Evolutionary conservation across 2,113 vertebrate species (phyloP).

Genomic region (Pseudopipra pipra): DNA sequence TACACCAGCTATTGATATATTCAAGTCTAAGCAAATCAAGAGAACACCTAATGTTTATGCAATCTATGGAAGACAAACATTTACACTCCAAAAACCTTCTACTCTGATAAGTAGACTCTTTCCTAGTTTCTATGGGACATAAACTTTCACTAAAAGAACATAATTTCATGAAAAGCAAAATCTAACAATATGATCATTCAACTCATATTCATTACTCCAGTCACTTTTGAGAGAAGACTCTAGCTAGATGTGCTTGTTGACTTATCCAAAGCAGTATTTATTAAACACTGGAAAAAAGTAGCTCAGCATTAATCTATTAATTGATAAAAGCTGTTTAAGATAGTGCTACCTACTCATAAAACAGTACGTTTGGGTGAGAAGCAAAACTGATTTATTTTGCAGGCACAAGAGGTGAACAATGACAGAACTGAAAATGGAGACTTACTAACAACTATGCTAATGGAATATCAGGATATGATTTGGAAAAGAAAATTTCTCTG

Average conservation of each 20-base stretch:
- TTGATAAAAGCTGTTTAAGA: background rate
- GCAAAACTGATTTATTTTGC: background rate
- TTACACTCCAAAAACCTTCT: background rate
- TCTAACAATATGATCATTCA: background rate
- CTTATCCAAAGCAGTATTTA: background rate
- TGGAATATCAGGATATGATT: background rate
- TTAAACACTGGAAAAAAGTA: background rate
- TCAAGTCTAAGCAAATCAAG: background rate
- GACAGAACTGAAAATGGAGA: background rate
- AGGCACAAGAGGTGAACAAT: background rate
- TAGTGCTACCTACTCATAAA: background rate
- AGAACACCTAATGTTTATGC: background rate
- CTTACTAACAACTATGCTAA: background rate
- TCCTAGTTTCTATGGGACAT: background rate
- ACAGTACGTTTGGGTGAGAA: background rate
- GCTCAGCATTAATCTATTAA: background rate
- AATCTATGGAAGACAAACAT: background rate
- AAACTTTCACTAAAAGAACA: background rate
- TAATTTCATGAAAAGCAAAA: background rate
- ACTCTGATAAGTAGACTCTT: background rate
- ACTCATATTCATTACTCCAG: background rate
- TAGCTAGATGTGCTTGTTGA: background rate
- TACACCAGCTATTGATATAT: background rate
- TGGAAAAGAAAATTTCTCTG: background rate
- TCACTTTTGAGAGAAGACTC: background rate